Base-by-base conservation (phyloP, 2,888 invertebrate species). In the Abrostola triplasia region DNA sequence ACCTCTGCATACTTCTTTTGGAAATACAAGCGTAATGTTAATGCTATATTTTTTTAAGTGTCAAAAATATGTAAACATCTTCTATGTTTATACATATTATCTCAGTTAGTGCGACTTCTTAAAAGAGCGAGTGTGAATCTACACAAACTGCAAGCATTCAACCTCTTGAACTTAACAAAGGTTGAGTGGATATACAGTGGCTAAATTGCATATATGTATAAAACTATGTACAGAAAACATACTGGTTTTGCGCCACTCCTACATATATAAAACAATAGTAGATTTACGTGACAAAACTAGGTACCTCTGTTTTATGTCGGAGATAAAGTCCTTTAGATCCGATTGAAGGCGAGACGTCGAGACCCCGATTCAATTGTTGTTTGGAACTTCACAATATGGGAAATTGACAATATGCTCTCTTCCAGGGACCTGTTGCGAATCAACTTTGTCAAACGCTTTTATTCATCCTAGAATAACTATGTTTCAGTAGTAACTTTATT, bases 401-500 rank as follows among this genome's bases (percentile, higher is more conserved):
- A 87, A 86, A 89, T 89, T 86, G 89, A 86, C 88, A 88, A 88
- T 86, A 84, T 84, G 81, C 84, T 79, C 80, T 81, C 80, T 76
- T 82, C 74, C 66, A 81, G 65, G 73, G 79, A 89, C 89, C 89
- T 90, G 89, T 89, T 89, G 88, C 87, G 62, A 80, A 64, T 63
- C 69, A 77, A 79, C 77, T 84, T 82, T 81, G 77, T 83, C 76
- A 81, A 79, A 76, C 76, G 73, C 59, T 75, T 80, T 80, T 79
- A 79, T 79, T 77, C 65, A 72, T 75, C 74, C 69, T 55, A 42
- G 47, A 67, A 69, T 68, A 62, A 61, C 61, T 64, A 49, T 58
- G 58, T 64, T 71, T 60, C 52, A 36, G 35, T 52, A 64, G 52
- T 10, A 41, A 66, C 57, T 73, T 66, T 66, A 66, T 58, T 63